These are phyloP conservation scores for Brenthis ino DNA, from an alignment of 2,888 invertebrate genomes.

Conservation along the genomic window DNA sequence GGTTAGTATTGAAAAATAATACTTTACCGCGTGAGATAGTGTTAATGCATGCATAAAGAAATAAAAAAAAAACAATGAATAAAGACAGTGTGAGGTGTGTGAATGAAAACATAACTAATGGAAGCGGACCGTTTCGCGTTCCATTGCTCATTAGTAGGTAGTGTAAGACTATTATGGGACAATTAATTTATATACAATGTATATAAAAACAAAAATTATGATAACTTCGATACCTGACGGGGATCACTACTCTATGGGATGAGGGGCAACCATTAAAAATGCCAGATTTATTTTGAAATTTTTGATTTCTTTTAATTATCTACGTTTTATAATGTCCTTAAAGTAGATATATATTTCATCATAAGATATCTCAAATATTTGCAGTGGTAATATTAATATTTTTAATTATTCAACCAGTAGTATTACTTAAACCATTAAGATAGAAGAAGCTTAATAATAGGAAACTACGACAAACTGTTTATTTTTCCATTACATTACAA, in stretches of 20 bases:
- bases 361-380: slow-evolving; percentile 84
- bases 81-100: no score
- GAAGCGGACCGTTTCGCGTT: slow-evolving; percentile 47
- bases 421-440: slow-evolving; percentile 81
- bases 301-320: slow-evolving; percentile 84
- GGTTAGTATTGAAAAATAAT: slow-evolving; percentile 18
- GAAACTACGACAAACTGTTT: slow-evolving; percentile 81
- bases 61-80: slow-evolving; percentile 7
- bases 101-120: slow-evolving; percentile 25
- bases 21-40: slow-evolving; percentile 32
- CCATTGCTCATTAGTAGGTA: slow-evolving; percentile 46
- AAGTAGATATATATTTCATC: slow-evolving; percentile 83
- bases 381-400: slow-evolving; percentile 83
- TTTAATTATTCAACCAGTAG: slow-evolving; percentile 81
- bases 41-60: slow-evolving; percentile 40
- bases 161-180: slow-evolving; percentile 68
- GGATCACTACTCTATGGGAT: slow-evolving; percentile 52
- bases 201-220: slow-evolving; percentile 80
- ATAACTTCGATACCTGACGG: slow-evolving; percentile 48
- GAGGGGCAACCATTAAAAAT: slow-evolving; percentile 75
- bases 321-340: slow-evolving; percentile 84
- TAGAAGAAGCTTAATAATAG: slow-evolving; percentile 83
- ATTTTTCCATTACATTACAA: slow-evolving; percentile 79
- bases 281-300: slow-evolving; percentile 79
- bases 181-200: slow-evolving; percentile 3